A percentile compares a stretch with the other conserved stretches of the same genome.
phyloP scores from a whole-genome alignment of 2,113 vertebrate species.

The Eubucco bourcierii region DNA sequence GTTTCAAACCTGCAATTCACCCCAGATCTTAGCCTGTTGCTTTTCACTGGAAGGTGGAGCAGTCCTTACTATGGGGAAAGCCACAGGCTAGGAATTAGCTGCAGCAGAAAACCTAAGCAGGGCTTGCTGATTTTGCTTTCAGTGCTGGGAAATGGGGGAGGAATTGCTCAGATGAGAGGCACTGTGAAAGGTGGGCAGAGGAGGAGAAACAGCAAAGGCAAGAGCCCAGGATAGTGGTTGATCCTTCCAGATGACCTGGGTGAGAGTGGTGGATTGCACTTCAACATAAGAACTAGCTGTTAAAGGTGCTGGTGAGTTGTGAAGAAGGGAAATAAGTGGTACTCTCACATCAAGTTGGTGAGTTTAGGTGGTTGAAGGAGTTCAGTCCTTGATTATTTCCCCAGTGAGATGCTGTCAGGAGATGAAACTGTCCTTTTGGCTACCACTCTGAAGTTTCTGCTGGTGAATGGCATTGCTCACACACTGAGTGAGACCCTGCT shows the following conservation, averaged over 20 bases:
- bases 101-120: not conserved
- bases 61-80: not conserved
- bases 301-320: not conserved
- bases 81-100: not conserved
- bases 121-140: not conserved
- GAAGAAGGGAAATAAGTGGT: not conserved
- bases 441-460: not conserved
- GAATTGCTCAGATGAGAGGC: not conserved
- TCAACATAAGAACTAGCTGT: not conserved
- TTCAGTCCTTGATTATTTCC: not conserved
- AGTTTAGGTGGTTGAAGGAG: not conserved
- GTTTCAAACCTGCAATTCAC: not conserved
- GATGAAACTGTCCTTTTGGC: not conserved
- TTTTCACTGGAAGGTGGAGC: not conserved
- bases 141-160: not conserved
- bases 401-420: not conserved
- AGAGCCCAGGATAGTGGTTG: not conserved
- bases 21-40: not conserved
- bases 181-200: not conserved
- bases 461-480: not conserved
- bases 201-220: not conserved
- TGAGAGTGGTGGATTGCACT: not conserved
- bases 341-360: not conserved
- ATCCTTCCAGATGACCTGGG: not conserved
- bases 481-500: accelerated